Conservation (phyloP, 2,797 vertebrate species). For the Enteromius radiatus region DNA sequence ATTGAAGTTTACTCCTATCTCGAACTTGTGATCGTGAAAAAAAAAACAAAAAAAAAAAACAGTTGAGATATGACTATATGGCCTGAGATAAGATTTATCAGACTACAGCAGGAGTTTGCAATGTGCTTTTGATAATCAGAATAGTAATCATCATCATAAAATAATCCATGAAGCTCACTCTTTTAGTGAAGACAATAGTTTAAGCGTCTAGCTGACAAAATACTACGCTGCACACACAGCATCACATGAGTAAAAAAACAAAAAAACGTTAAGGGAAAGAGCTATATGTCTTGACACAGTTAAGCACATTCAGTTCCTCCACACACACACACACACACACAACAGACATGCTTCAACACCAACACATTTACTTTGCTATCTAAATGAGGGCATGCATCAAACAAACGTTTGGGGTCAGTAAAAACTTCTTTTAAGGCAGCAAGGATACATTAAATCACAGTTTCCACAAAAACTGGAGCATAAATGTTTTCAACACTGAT, state of each 20-base stretch:
- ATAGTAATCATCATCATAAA: not conserved
- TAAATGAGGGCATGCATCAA: not conserved
- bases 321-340: not conserved
- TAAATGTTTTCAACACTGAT: not conserved
- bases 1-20: slow-evolving; percentile 34
- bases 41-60: not conserved
- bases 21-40: slow-evolving; percentile 34
- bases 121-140: not conserved
- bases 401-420: not conserved
- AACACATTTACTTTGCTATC: not conserved
- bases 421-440: not conserved
- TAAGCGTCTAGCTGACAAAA: not conserved
- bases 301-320: slow-evolving; percentile 41
- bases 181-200: not conserved
- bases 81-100: not conserved
- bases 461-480: not conserved
- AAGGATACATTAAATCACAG: not conserved
- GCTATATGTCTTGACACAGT: slow-evolving; percentile 14
- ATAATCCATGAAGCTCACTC: not conserved
- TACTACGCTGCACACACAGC: not conserved
- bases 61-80: not conserved
- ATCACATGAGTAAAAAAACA: not conserved
- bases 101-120: not conserved
- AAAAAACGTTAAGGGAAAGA: slow-evolving; percentile 6
- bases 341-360: slow-evolving; percentile 43